phyloP scores from a whole-genome alignment of 1,140 invertebrate species.

The Phymorhynchus buccinoides region DNA sequence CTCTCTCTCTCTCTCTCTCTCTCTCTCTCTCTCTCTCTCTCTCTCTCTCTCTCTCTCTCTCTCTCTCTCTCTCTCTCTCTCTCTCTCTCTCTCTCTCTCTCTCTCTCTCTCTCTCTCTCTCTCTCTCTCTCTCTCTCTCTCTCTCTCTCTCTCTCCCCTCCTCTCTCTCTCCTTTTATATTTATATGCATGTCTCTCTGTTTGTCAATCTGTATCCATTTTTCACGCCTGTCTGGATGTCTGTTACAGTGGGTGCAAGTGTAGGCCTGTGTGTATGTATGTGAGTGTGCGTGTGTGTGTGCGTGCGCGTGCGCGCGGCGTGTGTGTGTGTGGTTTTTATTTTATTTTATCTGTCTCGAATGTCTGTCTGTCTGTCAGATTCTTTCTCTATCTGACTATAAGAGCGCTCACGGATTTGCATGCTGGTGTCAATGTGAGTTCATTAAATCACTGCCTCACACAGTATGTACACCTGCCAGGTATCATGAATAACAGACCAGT shows the following conservation, averaged over 20 bases:
- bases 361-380: not conserved
- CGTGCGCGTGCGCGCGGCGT: not conserved
- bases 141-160: not conserved
- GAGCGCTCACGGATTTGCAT: too few relatives aligned
- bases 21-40: slow-evolving; percentile 28
- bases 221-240: not conserved
- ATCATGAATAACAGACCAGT: too few relatives aligned
- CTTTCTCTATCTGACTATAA: not conserved
- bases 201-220: not conserved
- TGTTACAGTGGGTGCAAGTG: not conserved
- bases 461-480: too few relatives aligned
- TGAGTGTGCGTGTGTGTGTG: not conserved
- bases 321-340: not conserved
- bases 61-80: slow-evolving; percentile 4
- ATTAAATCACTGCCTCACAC: too few relatives aligned
- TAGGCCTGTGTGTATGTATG: not conserved
- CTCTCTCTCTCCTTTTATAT: not conserved
- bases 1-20: not conserved
- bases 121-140: slow-evolving; percentile 4
- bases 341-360: too few relatives aligned
- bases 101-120: slow-evolving; percentile 29
- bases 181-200: too few relatives aligned
- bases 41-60: slow-evolving; percentile 12
- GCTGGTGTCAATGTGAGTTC: not conserved
- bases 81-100: slow-evolving; percentile 37